These are phyloP conservation scores for Erynnis tages DNA, from an alignment of 2,888 invertebrate species.

Conservation along the genomic window DNA sequence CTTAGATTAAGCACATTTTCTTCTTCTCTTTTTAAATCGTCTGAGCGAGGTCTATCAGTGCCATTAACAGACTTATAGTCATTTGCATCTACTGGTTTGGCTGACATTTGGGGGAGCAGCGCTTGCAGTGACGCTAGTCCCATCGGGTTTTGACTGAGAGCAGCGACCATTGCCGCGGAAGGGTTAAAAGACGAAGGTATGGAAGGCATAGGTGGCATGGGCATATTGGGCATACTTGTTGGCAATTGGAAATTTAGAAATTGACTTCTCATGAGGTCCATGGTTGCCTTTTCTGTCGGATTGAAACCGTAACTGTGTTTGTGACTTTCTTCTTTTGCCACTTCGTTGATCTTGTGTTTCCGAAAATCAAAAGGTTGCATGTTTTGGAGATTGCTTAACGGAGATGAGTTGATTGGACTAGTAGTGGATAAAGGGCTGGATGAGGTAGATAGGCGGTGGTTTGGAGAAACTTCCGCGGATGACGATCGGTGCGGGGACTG, in stretches of 20 bases:
- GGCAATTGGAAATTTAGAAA: slow-evolving; percentile 82
- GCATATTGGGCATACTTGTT: slow-evolving; percentile 83
- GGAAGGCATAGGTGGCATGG: slow-evolving; percentile 79
- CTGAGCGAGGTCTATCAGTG: slow-evolving; percentile 51
- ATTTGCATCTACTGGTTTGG: slow-evolving; percentile 63
- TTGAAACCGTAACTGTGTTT: slow-evolving; percentile 71
- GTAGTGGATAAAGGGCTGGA: slow-evolving; percentile 73
- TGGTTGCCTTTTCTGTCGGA: slow-evolving; percentile 63
- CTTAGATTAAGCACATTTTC: slow-evolving; percentile 74
- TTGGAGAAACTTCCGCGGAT: slow-evolving; percentile 67
- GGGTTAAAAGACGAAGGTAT: slow-evolving; percentile 80
- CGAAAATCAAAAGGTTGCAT: slow-evolving; percentile 98
- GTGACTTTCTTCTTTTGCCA: slow-evolving; percentile 64
- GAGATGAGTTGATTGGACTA: slow-evolving; percentile 86
- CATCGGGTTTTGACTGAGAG: slow-evolving; percentile 81
- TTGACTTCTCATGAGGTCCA: slow-evolving; percentile 84
- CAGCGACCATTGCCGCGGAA: slow-evolving; percentile 85
- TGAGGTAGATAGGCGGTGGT: slow-evolving; percentile 68
- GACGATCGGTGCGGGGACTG: slow-evolving; percentile 60
- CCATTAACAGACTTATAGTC: slow-evolving; percentile 65
- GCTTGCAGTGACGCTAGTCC: slow-evolving; percentile 84
- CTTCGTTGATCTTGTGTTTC: slow-evolving; percentile 76
- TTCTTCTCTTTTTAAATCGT: slow-evolving; percentile 59
- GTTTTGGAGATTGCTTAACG: slow-evolving; percentile 93
- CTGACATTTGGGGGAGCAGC: slow-evolving; percentile 82